These are phyloP conservation scores for Nanorana parkeri DNA, from an alignment of 2,113 vertebrate genomes.

Conservation along the genomic window DNA sequence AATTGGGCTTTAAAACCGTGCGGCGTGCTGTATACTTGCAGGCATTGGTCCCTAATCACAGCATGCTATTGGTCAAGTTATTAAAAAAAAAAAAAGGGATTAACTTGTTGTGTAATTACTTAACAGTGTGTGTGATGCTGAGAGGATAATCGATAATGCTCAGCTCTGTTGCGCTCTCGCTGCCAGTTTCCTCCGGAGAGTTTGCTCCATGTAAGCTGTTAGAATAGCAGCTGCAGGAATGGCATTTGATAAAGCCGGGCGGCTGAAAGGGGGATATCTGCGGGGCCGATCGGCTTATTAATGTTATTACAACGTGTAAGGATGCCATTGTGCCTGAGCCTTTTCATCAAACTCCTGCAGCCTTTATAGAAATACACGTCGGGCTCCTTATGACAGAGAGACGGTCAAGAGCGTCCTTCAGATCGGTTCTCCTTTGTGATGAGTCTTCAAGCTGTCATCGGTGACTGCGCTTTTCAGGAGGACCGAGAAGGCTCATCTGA, in stretches of 20 bases:
- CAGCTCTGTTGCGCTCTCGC: background rate
- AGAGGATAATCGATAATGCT: conserved; percentile 28
- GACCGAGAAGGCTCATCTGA: background rate
- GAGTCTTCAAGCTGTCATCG: background rate
- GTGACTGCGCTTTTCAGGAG: background rate
- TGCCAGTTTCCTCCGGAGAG: conserved; percentile 5
- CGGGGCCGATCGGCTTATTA: background rate
- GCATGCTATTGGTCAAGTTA: conserved; percentile 25
- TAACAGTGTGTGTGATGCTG: conserved; percentile 25
- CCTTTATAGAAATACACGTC: background rate
- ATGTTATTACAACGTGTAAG: background rate
- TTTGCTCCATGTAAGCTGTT: background rate
- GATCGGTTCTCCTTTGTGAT: background rate
- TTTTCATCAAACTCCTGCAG: background rate
- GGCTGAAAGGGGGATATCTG: background rate
- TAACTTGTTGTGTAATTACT: conserved; percentile 36
- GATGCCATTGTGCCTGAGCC: background rate
- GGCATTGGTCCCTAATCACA: background rate
- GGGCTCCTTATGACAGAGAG: background rate
- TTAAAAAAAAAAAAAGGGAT: conserved; percentile 11
- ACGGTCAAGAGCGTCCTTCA: background rate
- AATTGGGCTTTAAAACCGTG: no score
- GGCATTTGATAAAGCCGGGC: background rate
- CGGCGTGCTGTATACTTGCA: background rate
- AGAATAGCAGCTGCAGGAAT: background rate